Conservation (phyloP, 1,140 invertebrate species). For the Cheumatopsyche charites region DNA sequence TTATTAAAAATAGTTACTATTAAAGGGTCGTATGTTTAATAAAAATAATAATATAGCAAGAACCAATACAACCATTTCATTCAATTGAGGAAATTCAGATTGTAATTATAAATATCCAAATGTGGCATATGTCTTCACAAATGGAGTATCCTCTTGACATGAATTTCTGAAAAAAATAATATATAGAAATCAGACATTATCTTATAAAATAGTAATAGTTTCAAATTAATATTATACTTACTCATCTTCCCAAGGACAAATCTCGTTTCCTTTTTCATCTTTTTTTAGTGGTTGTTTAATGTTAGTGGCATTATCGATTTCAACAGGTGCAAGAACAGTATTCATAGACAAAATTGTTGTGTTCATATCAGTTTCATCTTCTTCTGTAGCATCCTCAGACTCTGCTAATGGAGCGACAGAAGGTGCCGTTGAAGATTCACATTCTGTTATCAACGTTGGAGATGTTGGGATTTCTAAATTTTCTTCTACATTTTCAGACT, state of each 20-base stretch:
- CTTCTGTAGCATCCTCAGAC: slow-evolving; percentile 68
- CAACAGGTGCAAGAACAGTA: slow-evolving; percentile 48
- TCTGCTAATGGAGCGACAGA: slow-evolving; percentile 67
- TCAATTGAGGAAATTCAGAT: neutral
- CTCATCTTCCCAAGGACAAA: slow-evolving; percentile 90
- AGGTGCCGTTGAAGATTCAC: slow-evolving; percentile 49
- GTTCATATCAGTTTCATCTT: slow-evolving; percentile 61
- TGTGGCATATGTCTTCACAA: slow-evolving; percentile 89
- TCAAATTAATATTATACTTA: slow-evolving; percentile 65
- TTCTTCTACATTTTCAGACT: slow-evolving; percentile 39
- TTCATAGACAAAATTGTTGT: slow-evolving; percentile 50
- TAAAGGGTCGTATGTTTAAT: neutral
- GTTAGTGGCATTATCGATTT: slow-evolving; percentile 54
- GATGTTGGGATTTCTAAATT: slow-evolving; percentile 1
- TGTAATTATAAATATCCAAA: slow-evolving; percentile 81
- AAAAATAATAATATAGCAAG: slow-evolving; percentile 6
- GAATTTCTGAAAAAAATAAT: slow-evolving; percentile 71
- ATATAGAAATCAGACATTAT: neutral
- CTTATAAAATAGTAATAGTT: neutral
- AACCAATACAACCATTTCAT: slow-evolving; percentile 2
- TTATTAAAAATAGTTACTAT: neutral
- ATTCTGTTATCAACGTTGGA: neutral
- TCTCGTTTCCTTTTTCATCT: slow-evolving; percentile 72
- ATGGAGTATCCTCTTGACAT: slow-evolving; percentile 82
- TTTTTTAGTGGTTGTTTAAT: slow-evolving; percentile 57